Percentiles rank a stretch among this genome's conserved stretches.
phyloP scores from a whole-genome alignment of 2,113 vertebrate species.

The Menidia beryllina region DNA sequence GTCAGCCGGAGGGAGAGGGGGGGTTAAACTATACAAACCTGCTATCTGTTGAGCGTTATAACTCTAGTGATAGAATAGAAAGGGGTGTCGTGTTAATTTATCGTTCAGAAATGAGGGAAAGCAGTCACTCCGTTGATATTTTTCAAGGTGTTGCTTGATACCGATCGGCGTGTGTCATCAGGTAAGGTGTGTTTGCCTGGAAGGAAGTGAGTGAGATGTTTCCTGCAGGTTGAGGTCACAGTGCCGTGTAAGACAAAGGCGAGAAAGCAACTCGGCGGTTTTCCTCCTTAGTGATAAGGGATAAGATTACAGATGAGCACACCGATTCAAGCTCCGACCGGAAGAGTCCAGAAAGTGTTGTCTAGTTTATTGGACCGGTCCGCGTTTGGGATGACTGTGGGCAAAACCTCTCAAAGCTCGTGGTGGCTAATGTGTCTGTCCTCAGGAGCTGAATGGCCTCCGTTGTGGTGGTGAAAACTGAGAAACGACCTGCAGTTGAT shows the following conservation, averaged over 20 bases:
- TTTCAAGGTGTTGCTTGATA: background rate
- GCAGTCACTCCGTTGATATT: background rate
- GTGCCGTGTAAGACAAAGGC: background rate
- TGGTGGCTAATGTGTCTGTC: conserved; percentile 40
- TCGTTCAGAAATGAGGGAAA: background rate
- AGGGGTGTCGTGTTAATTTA: no score
- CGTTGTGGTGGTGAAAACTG: conserved; percentile 84
- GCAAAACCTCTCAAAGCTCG: background rate
- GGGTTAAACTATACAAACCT: background rate
- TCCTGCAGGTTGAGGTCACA: conserved; percentile 5
- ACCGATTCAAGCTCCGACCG: no score
- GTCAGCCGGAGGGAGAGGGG: no score
- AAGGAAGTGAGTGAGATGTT: background rate
- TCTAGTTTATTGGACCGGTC: background rate
- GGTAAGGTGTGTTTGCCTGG: conserved; percentile 1
- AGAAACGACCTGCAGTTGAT: conserved; percentile 82
- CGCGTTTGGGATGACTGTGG: background rate
- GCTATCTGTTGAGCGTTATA: background rate
- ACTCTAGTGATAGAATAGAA: no score
- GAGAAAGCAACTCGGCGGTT: no score
- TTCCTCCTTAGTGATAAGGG: no score
- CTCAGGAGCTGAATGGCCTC: conserved; percentile 94
- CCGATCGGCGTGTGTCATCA: background rate
- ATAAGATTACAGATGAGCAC: no score
- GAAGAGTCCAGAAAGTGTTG: background rate